A percentile compares a stretch with the other conserved stretches of the same genome.
phyloP scores from a whole-genome alignment of 2,888 invertebrate genomes.

The Podabrus alpinus region DNA sequence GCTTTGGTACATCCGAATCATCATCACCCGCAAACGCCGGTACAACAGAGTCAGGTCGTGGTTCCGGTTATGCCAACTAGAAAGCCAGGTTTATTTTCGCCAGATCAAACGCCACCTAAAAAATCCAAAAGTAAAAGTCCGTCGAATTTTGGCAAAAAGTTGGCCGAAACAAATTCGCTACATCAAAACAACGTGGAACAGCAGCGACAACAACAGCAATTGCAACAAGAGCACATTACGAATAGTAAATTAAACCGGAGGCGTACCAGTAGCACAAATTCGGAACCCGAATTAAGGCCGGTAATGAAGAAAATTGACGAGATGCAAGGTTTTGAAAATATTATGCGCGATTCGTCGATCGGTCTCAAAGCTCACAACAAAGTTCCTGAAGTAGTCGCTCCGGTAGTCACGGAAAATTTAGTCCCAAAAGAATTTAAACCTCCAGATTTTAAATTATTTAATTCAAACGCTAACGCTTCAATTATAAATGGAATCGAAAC shows the following conservation, averaged over 20 bases:
- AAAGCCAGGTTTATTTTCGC: constrained; percentile 68
- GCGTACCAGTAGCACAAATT: constrained; percentile 56
- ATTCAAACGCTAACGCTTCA: constrained; percentile 37
- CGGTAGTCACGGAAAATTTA: constrained; percentile 37
- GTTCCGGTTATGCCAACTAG: constrained; percentile 48
- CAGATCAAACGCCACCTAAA: constrained; percentile 59
- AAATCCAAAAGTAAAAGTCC: constrained; percentile 38
- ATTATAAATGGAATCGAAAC: constrained; percentile 71
- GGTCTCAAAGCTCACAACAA: constrained; percentile 47
- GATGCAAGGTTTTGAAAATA: constrained; percentile 65
- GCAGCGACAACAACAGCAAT: constrained; percentile 20
- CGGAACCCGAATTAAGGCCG: constrained; percentile 65
- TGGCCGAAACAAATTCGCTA: constrained; percentile 42
- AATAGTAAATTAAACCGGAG: constrained; percentile 44
- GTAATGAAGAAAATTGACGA: constrained; percentile 67
- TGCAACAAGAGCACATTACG: not conserved
- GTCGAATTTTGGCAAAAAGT: constrained; percentile 33
- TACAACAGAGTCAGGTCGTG: constrained; percentile 19
- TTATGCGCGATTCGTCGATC: constrained; percentile 60
- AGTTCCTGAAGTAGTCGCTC: constrained; percentile 47
- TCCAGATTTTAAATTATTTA: constrained; percentile 55
- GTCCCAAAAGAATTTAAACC: constrained; percentile 55
- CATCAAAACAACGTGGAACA: constrained; percentile 25
- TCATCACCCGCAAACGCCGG: not conserved
- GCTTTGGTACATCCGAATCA: not conserved